These are phyloP conservation scores for Macaria notata DNA, from an alignment of 2,888 invertebrate species.

Conservation along the genomic window DNA sequence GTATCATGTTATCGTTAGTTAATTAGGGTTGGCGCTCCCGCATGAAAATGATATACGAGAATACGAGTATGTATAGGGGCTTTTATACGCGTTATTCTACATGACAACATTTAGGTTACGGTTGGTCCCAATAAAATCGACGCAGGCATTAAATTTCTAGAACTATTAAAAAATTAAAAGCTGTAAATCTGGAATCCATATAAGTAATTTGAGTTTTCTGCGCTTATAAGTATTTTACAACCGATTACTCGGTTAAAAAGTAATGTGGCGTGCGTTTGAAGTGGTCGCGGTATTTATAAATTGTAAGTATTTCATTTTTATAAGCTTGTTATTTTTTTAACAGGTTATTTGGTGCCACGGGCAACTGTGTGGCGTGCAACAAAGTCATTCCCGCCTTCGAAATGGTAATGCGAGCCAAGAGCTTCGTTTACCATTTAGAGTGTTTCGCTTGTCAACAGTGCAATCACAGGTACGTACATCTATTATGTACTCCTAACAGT, in stretches of 20 bases:
- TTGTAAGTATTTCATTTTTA: slow-evolving; percentile 53
- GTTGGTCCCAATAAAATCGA: slow-evolving; percentile 5
- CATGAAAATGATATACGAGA: slow-evolving; percentile 3
- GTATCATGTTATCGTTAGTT: slow-evolving; percentile 6
- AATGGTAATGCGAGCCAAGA: slow-evolving; percentile 97
- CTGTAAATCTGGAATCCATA: slow-evolving; percentile 13
- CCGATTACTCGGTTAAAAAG: slow-evolving; percentile 41
- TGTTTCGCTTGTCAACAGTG: slow-evolving; percentile 97
- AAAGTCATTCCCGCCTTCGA: slow-evolving; percentile 97
- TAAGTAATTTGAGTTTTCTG: slow-evolving; percentile 14
- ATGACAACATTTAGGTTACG: slow-evolving; percentile 6
- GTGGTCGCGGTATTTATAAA: slow-evolving; percentile 51
- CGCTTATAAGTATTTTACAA: slow-evolving; percentile 31
- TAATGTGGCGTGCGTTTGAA: slow-evolving; percentile 49
- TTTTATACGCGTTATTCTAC: slow-evolving; percentile 1
- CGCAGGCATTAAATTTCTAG: slow-evolving; percentile 4
- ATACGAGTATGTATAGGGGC: neutral
- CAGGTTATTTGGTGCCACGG: slow-evolving; percentile 95
- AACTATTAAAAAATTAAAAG: slow-evolving; percentile 10
- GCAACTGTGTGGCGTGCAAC: slow-evolving; percentile 95
- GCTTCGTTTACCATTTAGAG: slow-evolving; percentile 96
- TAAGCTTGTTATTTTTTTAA: slow-evolving; percentile 53
- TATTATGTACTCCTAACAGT: no score
- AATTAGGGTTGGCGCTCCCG: slow-evolving; percentile 11
- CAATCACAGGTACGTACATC: slow-evolving; percentile 89